Conservation (phyloP, 2,113 vertebrate species). For the sheep (Ovis aries) region DNA sequence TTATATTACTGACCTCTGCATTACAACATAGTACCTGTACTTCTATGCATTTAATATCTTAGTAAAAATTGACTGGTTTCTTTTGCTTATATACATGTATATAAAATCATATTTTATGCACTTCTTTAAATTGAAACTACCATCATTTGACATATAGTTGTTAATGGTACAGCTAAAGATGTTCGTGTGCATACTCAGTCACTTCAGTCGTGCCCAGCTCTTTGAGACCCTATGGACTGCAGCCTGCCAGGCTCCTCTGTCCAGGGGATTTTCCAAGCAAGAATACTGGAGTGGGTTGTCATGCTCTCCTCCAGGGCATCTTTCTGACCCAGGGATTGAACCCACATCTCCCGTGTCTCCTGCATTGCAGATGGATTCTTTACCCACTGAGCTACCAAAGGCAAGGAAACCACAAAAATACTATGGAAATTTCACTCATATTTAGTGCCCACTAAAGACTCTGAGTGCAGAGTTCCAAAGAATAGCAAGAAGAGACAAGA, state of each 20-base stretch:
- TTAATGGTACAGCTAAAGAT: background rate
- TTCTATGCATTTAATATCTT: background rate
- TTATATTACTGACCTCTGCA: background rate
- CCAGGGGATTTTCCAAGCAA: background rate
- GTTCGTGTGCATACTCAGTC: background rate
- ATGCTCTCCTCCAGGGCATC: background rate
- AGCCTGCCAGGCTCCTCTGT: background rate
- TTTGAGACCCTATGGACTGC: background rate
- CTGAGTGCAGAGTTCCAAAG: background rate
- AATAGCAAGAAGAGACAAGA: no score
- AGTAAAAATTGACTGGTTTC: background rate
- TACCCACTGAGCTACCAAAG: background rate
- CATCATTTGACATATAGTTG: background rate
- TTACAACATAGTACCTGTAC: background rate
- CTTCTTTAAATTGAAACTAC: background rate
- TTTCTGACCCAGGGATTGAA: background rate
- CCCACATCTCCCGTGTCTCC: rapidly evolving
- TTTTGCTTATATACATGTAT: background rate
- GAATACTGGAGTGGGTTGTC: background rate
- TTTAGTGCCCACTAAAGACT: no score
- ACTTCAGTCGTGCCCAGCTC: background rate
- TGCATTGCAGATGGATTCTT: background rate
- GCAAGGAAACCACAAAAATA: background rate
- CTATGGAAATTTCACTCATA: background rate
- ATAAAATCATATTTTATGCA: background rate